Conservation (phyloP, 2,797 vertebrate species). For the Chanos chanos region DNA sequence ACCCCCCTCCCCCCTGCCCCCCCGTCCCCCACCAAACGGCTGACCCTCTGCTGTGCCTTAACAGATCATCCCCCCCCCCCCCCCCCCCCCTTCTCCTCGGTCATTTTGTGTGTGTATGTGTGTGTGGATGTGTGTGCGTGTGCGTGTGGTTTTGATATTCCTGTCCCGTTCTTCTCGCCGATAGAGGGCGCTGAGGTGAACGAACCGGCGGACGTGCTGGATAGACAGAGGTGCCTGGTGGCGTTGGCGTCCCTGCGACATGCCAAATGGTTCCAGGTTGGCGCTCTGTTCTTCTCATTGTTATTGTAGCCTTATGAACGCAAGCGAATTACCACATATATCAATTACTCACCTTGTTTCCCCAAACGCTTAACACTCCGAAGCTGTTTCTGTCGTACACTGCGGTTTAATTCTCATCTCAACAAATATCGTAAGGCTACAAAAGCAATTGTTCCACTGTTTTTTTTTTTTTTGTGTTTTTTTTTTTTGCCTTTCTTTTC, state of each 20-base stretch:
- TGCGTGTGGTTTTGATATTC: slow-evolving; percentile 78
- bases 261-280: slow-evolving; percentile 99
- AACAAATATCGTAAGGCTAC: slow-evolving; percentile 82
- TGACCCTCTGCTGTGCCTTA: slow-evolving; percentile 30
- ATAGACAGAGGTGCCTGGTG: slow-evolving; percentile 99
- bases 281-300: slow-evolving; percentile 93
- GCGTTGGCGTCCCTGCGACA: slow-evolving; percentile 99
- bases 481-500: slow-evolving; percentile 64
- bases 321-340: slow-evolving; percentile 1
- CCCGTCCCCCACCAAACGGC: too few species aligned
- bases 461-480: slow-evolving; percentile 64
- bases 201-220: slow-evolving; percentile 93
- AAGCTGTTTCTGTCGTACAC: slow-evolving; percentile 46
- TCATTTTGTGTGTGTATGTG: slow-evolving; percentile 62
- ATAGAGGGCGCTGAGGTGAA: slow-evolving; percentile 94
- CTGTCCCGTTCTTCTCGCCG: slow-evolving; percentile 89
- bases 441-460: slow-evolving; percentile 78
- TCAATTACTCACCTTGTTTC: not conserved
- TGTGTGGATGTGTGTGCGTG: slow-evolving; percentile 73
- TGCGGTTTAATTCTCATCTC: slow-evolving; percentile 45
- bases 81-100: slow-evolving; percentile 9
- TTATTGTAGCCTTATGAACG: slow-evolving; percentile 84
- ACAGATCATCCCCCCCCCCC: slow-evolving; percentile 24
- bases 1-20: slow-evolving; percentile 1
- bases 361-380: slow-evolving; percentile 7